These are phyloP conservation scores for Epirrita christyi DNA, from an alignment of 2,888 invertebrate genomes.

Conservation along the genomic window DNA sequence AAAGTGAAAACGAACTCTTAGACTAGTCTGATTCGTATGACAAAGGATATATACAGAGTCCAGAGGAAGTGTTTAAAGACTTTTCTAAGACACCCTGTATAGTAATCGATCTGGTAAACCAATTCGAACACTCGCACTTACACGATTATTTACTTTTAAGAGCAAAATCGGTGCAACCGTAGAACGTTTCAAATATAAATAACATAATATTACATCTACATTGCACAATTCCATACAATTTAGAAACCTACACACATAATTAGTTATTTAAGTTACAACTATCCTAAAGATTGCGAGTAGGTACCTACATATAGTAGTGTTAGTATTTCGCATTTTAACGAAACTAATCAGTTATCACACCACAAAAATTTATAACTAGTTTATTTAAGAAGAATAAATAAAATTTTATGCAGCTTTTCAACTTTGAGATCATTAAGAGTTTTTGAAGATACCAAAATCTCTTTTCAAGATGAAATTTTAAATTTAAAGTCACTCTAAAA, in stretches of 20 bases:
- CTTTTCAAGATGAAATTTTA: slow-evolving; percentile 17
- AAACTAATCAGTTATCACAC: slow-evolving; percentile 4
- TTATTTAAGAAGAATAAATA: slow-evolving; percentile 29
- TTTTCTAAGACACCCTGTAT: not conserved
- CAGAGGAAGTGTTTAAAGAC: too few relatives aligned
- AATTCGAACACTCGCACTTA: not conserved
- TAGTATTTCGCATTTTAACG: not conserved
- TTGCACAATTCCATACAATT: slow-evolving; percentile 69
- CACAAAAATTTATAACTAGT: slow-evolving; percentile 17
- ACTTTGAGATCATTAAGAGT: slow-evolving; percentile 29
- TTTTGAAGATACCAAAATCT: slow-evolving; percentile 9
- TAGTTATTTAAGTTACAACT: slow-evolving; percentile 15
- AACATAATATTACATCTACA: slow-evolving; percentile 49
- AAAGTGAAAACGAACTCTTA: too few relatives aligned
- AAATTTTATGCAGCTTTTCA: slow-evolving; percentile 18
- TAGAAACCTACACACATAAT: slow-evolving; percentile 30
- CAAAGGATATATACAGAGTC: too few relatives aligned
- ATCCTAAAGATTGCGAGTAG: slow-evolving; percentile 4
- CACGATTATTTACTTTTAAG: not conserved
- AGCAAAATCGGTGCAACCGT: not conserved
- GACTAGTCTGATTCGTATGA: too few relatives aligned
- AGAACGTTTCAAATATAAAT: not conserved
- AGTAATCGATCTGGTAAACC: not conserved
- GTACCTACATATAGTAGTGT: not conserved
- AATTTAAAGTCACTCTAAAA: slow-evolving; percentile 12